A percentile compares a stretch with the other conserved stretches of the same genome.
Evolutionary conservation across 2,797 vertebrate genomes (phyloP).

Genomic region (Echiichthys vipera): DNA sequence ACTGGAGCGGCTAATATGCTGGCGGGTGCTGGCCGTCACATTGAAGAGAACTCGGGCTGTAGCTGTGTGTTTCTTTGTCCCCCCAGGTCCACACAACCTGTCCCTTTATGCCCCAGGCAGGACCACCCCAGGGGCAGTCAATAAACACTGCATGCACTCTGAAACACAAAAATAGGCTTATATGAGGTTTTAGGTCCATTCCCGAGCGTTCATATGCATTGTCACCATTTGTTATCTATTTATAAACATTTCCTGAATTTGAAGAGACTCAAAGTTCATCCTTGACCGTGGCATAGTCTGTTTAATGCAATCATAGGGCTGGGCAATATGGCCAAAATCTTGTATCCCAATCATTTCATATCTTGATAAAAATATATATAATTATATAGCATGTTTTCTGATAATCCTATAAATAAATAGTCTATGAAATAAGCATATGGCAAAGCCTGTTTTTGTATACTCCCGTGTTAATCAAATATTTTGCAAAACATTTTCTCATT

Average conservation of each 20-base stretch:
- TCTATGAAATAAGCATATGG: too few species aligned
- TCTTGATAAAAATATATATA: too few species aligned
- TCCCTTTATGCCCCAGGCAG: conserved; percentile 61
- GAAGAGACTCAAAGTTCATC: not conserved
- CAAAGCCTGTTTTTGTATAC: too few species aligned
- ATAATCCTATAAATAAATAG: too few species aligned
- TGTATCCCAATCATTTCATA: too few species aligned
- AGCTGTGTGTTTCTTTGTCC: conserved; percentile 62
- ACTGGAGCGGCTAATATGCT: conserved; percentile 71
- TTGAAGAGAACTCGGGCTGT: conserved; percentile 59
- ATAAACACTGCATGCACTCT: conserved; percentile 24
- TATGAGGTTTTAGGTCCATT: conserved; percentile 1
- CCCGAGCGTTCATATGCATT: too few species aligned
- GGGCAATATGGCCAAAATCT: too few species aligned
- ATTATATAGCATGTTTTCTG: too few species aligned
- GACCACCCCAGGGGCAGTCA: conserved; percentile 42
- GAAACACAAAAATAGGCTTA: conserved; percentile 14
- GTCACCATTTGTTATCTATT: not conserved
- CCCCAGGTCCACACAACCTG: conserved; percentile 71
- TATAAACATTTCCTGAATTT: not conserved
- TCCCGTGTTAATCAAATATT: too few species aligned
- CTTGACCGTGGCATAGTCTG: not conserved
- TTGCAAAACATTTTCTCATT: too few species aligned
- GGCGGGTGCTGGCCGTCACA: conserved; percentile 62
- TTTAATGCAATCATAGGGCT: not conserved